Conservation (phyloP, 2,888 invertebrate genomes). For the Gisinianus flammeolus region DNA sequence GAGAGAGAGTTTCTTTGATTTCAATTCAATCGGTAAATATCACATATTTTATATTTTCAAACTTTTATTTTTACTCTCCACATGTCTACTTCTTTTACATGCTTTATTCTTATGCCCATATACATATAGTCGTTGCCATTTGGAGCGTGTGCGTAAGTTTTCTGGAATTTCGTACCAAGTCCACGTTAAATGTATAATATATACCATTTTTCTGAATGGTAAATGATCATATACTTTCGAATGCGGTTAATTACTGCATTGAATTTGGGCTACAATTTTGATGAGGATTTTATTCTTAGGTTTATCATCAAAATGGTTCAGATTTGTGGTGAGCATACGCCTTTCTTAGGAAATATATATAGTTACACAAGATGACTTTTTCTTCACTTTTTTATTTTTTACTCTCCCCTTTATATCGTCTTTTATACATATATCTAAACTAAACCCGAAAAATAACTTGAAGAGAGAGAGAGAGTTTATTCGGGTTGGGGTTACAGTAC, state of each 20-base stretch:
- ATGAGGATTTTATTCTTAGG: conserved; percentile 9
- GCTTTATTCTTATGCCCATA: neutral
- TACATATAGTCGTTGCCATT: neutral
- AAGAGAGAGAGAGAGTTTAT: neutral
- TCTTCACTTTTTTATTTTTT: neutral
- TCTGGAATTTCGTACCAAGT: too few species aligned
- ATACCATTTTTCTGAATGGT: too few species aligned
- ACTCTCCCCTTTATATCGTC: too few species aligned
- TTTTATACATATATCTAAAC: neutral
- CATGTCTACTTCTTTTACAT: neutral
- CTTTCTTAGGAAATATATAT: neutral
- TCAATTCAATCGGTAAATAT: conserved; percentile 8
- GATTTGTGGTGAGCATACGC: conserved; percentile 28
- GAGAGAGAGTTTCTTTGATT: neutral
- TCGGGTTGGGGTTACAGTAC: neutral
- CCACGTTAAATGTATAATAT: too few species aligned
- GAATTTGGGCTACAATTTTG: conserved; percentile 35
- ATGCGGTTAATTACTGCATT: too few species aligned
- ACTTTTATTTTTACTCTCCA: neutral
- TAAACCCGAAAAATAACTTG: neutral
- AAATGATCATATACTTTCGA: too few species aligned
- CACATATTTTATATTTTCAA: too few species aligned
- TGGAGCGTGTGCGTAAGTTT: too few species aligned
- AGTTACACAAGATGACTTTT: neutral
- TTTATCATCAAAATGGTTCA: conserved; percentile 21